phyloP scores from a whole-genome alignment of 1,140 invertebrate species.

The Hyphantria cunea region DNA sequence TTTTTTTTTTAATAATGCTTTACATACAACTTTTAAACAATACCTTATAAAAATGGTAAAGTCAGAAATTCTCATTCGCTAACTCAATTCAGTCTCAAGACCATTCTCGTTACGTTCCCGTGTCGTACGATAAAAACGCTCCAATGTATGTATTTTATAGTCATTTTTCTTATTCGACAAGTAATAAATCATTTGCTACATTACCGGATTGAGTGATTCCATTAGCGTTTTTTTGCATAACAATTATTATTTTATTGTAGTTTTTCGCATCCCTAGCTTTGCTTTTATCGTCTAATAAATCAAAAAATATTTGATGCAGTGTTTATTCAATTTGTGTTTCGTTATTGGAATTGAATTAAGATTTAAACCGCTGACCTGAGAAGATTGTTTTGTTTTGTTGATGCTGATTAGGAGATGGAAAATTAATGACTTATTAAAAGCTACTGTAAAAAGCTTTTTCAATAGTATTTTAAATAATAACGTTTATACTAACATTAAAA shows the following conservation, averaged over 20 bases:
- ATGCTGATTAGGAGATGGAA: not conserved
- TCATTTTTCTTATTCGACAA: slow-evolving; percentile 70
- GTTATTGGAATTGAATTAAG: not conserved
- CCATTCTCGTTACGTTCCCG: slow-evolving; percentile 23
- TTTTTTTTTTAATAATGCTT: too few species aligned
- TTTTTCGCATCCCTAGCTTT: slow-evolving; percentile 22
- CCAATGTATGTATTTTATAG: slow-evolving; percentile 59
- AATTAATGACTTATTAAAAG: not conserved
- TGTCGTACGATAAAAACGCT: slow-evolving; percentile 44
- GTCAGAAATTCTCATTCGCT: too few species aligned
- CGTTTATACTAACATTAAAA: too few species aligned
- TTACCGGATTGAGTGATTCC: slow-evolving; percentile 74
- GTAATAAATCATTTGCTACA: slow-evolving; percentile 73
- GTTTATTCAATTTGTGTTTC: slow-evolving; percentile 6
- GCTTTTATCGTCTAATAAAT: slow-evolving; percentile 29
- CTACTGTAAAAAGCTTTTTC: too few species aligned
- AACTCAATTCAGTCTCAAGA: too few species aligned
- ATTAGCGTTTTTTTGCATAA: slow-evolving; percentile 72
- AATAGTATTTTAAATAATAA: too few species aligned
- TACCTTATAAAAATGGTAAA: too few species aligned
- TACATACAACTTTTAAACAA: too few species aligned
- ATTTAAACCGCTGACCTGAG: not conserved
- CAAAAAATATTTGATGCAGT: slow-evolving; percentile 12
- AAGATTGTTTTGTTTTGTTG: not conserved
- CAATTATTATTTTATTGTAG: slow-evolving; percentile 52